A percentile compares a stretch with the other conserved stretches of the same genome.
Evolutionary conservation across 2,113 vertebrate genomes (phyloP).

Genomic region (Atrichornis clamosus): DNA sequence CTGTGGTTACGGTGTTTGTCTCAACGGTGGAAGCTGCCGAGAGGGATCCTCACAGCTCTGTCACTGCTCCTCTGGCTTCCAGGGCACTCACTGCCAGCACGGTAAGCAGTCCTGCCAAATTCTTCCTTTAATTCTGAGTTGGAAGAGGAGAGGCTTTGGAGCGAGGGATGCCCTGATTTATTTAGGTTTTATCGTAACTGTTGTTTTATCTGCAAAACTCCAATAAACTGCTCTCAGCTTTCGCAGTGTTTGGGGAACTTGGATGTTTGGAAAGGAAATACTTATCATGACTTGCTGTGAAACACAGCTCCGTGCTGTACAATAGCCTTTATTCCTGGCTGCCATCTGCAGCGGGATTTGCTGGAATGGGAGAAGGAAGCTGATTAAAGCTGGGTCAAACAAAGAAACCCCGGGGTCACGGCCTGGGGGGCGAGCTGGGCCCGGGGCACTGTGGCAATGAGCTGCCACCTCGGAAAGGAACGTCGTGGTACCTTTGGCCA

Average conservation of each 20-base stretch:
- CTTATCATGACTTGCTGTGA: background rate
- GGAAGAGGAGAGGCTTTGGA: background rate
- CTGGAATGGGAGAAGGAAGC: slow-evolving; percentile 16
- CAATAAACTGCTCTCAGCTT: background rate
- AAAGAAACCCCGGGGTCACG: background rate
- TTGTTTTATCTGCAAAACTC: background rate
- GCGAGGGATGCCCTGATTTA: background rate
- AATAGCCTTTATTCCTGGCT: background rate
- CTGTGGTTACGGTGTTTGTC: slow-evolving; percentile 74
- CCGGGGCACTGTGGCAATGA: background rate
- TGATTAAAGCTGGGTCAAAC: slow-evolving; percentile 28
- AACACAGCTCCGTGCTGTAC: background rate
- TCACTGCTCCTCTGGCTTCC: slow-evolving; percentile 80
- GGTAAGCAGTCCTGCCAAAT: slow-evolving; percentile 66
- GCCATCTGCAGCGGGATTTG: background rate
- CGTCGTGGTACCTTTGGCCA: accelerated
- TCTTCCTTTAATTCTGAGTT: background rate
- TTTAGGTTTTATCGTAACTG: background rate
- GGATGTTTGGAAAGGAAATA: slow-evolving; percentile 38
- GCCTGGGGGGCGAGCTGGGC: background rate
- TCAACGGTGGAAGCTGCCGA: slow-evolving; percentile 77
- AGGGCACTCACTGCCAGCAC: slow-evolving; percentile 82
- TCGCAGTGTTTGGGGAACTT: background rate
- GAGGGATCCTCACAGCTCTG: slow-evolving; percentile 75
- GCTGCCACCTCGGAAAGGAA: background rate